Evolutionary conservation across 2,113 vertebrate species (phyloP), one percentile per base, ranked within the genome.

Genomic region (Pteronura brasiliensis): DNA sequence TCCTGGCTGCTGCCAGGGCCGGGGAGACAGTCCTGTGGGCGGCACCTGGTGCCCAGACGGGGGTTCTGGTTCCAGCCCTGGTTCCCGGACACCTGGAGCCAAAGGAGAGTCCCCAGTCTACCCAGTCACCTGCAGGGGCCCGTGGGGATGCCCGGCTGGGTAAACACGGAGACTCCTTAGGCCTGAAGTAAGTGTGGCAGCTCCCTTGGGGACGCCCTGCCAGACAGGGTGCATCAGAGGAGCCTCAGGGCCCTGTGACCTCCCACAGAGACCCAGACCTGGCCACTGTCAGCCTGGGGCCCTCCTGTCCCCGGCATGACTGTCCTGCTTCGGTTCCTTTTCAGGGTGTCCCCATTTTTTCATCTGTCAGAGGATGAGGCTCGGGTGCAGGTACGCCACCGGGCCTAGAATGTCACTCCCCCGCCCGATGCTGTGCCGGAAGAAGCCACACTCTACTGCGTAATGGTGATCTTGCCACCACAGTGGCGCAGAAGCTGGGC

Each of bases 1-100:
- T 8, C 49, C 69, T 27, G 4, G 11, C 42, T 12, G 1, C 27
- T 21, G 0, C 0, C 0, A 21, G 8, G 31, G 13, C 39, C 2
- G 2, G 27, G 21, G 42, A 36, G 25, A 2, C 9, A 7, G 36
- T 23, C 5, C 36, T 2, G 4, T 10, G n/a, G 39, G 20, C 57
- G 27, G 63, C 63, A 23, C 36, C 39, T 5, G 59, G 44, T 44
- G 3, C 49, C 36, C 17, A 34, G 71, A 17, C 0, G 0, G 52
- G n/a, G 34, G 55, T 29, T 2, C 31, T 14, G 34, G 7, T 11
- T 7, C 18, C 1, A 2, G 65, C 21, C 69, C 23, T 39, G 25
- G n/a, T 39, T 49, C 39, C 39, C 10, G 7, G 72, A 31, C 39
- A 42, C 52, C 27, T 6, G 21, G 0, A 29, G 49, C 29, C 25